Evolutionary conservation across 2,888 invertebrate genomes (phyloP).

Genomic region (Cinara cedri): DNA sequence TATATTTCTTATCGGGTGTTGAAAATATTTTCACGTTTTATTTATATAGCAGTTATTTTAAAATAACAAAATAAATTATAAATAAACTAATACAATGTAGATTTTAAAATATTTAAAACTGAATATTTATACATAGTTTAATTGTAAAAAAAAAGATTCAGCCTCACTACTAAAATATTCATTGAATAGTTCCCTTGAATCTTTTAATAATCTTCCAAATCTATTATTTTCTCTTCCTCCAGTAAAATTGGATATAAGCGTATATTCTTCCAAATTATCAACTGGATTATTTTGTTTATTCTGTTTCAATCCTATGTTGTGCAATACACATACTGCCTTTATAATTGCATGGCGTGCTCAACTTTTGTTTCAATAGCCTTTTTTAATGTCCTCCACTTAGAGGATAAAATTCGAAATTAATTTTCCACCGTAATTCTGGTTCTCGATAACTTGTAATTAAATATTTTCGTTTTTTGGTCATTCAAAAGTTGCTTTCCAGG

Average conservation of each 20-base stretch:
- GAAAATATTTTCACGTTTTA: too few species aligned
- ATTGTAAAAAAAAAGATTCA: too few species aligned
- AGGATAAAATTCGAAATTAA: conserved; percentile 9
- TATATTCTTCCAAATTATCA: conserved; percentile 3
- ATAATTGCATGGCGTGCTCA: conserved; percentile 12
- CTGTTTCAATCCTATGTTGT: conserved; percentile 15
- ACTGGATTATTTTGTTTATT: background rate
- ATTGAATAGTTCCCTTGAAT: conserved; percentile 12
- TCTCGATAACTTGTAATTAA: conserved; percentile 11
- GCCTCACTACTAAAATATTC: background rate
- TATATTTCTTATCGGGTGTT: too few species aligned
- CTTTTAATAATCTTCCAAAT: conserved; percentile 3
- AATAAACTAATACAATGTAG: too few species aligned
- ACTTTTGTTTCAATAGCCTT: conserved; percentile 12
- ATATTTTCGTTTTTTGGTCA: conserved; percentile 5
- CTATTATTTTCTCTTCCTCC: background rate
- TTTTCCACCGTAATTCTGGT: conserved; percentile 4
- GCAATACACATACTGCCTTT: conserved; percentile 19
- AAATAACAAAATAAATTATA: conserved; percentile 2
- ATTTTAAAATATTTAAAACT: conserved; percentile 1
- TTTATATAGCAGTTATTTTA: too few species aligned
- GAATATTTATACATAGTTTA: background rate
- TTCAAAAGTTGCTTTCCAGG: background rate
- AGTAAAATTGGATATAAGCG: background rate
- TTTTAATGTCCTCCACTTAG: conserved; percentile 12